Conservation (phyloP, 2,113 vertebrate species). For the Myotis davidii region DNA sequence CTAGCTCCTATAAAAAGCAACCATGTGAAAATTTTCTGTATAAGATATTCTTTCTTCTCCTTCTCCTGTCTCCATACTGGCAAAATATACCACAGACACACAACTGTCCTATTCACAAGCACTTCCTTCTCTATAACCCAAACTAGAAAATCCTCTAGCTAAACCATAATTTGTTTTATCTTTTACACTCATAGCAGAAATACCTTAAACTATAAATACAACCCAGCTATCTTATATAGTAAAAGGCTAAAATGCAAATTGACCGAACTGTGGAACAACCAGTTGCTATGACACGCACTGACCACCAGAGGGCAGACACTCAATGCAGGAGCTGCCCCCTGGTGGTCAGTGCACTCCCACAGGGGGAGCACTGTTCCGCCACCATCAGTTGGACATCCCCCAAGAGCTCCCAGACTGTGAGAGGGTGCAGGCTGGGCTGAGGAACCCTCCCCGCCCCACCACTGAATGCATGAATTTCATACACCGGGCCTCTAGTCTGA, state of each 20-base stretch:
- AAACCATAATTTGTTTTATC: slow-evolving; percentile 49
- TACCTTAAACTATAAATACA: slow-evolving; percentile 75
- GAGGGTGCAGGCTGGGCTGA: too few species aligned
- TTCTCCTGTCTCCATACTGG: background rate
- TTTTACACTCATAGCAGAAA: slow-evolving; percentile 72
- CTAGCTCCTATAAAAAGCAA: slow-evolving; percentile 33
- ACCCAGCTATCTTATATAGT: slow-evolving; percentile 24
- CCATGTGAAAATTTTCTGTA: background rate
- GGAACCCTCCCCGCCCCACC: too few species aligned
- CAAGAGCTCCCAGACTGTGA: too few species aligned
- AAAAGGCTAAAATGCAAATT: too few species aligned
- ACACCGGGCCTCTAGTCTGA: background rate
- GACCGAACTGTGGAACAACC: too few species aligned
- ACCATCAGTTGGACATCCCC: too few species aligned
- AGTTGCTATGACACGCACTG: too few species aligned
- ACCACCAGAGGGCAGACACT: too few species aligned
- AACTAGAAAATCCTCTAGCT: slow-evolving; percentile 44
- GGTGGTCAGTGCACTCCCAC: too few species aligned
- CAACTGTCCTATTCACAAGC: background rate
- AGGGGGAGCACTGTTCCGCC: too few species aligned
- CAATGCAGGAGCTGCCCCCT: too few species aligned
- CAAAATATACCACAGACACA: background rate
- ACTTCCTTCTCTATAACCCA: background rate
- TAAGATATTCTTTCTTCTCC: background rate
- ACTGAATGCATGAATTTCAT: too few species aligned